phyloP scores from a whole-genome alignment of 2,888 invertebrate species.

The Mechanitis messenoides region DNA sequence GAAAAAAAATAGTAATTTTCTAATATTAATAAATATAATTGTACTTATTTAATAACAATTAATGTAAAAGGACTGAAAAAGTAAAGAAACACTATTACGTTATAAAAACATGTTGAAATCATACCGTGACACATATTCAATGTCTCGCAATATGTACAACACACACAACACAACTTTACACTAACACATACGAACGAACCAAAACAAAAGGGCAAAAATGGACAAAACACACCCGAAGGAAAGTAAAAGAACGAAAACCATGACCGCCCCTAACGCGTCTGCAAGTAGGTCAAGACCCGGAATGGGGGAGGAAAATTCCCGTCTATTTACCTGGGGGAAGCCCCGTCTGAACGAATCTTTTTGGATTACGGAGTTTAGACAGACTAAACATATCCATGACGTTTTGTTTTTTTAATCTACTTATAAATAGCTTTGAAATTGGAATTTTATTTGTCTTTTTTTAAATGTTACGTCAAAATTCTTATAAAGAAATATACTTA shows the following conservation, averaged over 20 bases:
- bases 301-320: slow-evolving; percentile 42
- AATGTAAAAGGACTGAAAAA: too few species aligned
- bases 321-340: slow-evolving; percentile 37
- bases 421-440: too few species aligned
- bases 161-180: not conserved
- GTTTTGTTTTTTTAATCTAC: too few species aligned
- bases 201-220: slow-evolving; percentile 18
- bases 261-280: slow-evolving; percentile 53
- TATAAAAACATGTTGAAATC: too few species aligned
- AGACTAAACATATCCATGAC: not conserved
- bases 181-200: slow-evolving; percentile 5
- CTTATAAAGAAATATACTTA: too few species aligned
- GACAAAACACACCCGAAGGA: slow-evolving; percentile 5
- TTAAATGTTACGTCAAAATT: too few species aligned
- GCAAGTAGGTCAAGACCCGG: slow-evolving; percentile 55
- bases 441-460: too few species aligned
- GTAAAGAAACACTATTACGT: too few species aligned
- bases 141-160: not conserved
- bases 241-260: slow-evolving; percentile 37
- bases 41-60: too few species aligned
- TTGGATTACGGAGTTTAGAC: slow-evolving; percentile 3
- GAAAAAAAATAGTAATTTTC: too few species aligned
- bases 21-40: too few species aligned
- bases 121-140: not conserved
- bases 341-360: slow-evolving; percentile 14